Evolutionary conservation across 2,797 vertebrate species (phyloP).

Genomic region (Sebastolobus alascanus): DNA sequence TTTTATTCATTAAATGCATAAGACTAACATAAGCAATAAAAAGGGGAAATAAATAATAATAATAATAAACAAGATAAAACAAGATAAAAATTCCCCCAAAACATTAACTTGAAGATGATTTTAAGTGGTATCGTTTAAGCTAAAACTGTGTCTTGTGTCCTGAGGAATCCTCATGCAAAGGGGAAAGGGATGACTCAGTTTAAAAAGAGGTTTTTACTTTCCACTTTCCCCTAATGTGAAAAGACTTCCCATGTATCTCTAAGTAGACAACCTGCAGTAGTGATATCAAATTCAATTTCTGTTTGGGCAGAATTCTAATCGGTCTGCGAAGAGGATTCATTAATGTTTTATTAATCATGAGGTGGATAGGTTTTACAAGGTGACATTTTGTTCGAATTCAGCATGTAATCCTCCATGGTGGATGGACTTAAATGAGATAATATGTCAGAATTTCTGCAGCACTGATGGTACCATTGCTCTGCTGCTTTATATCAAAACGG

Average conservation of each 20-base stretch:
- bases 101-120: background rate
- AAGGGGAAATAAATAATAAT: background rate
- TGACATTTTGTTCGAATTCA: slow-evolving; percentile 24
- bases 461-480: background rate
- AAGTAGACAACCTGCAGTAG: slow-evolving; percentile 27
- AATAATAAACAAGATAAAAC: background rate
- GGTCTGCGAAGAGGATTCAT: slow-evolving; percentile 14
- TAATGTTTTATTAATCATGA: slow-evolving; percentile 47
- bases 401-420: slow-evolving; percentile 6
- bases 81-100: background rate
- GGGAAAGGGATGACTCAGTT: slow-evolving; percentile 8
- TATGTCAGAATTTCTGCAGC: slow-evolving; percentile 16
- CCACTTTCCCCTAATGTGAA: background rate
- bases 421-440: slow-evolving; percentile 24
- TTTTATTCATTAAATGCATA: background rate
- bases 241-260: slow-evolving; percentile 10
- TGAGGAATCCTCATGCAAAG: background rate
- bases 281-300: slow-evolving; percentile 14
- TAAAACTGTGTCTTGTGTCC: background rate
- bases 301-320: slow-evolving; percentile 14
- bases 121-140: background rate
- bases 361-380: slow-evolving; percentile 7
- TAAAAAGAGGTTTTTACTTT: background rate
- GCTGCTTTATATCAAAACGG: slow-evolving; percentile 5
- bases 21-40: background rate